Evolutionary conservation across 2,113 vertebrate genomes (phyloP).

Genomic region (Pelecanoides urinatrix): DNA sequence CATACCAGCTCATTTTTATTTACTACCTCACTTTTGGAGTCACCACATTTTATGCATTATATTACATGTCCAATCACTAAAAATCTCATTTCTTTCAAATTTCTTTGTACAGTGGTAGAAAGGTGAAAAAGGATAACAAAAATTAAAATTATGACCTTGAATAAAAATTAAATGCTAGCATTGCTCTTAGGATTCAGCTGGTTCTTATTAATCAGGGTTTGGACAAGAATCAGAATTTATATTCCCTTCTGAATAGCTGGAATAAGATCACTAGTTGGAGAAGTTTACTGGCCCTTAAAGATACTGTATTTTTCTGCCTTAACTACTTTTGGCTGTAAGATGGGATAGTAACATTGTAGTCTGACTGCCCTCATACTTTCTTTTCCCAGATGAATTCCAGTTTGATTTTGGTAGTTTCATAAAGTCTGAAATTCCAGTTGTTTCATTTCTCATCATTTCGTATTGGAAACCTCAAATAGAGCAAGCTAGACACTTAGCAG

Average conservation of each 20-base stretch:
- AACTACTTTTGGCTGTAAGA: conserved; percentile 42
- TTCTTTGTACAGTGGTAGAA: neutral
- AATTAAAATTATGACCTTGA: neutral
- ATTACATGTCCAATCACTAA: rapidly evolving
- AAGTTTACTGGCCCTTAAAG: conserved; percentile 18
- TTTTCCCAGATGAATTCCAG: conserved; percentile 3
- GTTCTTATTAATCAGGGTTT: conserved; percentile 46
- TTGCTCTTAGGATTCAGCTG: conserved; percentile 11
- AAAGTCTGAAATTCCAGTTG: neutral
- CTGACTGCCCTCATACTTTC: conserved; percentile 1
- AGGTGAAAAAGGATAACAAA: neutral
- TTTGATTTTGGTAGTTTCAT: neutral
- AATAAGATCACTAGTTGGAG: conserved; percentile 52
- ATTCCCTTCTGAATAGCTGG: conserved; percentile 41
- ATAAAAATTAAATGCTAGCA: neutral
- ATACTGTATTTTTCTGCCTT: conserved; percentile 28
- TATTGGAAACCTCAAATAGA: neutral
- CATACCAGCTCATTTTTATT: neutral
- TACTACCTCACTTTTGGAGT: neutral
- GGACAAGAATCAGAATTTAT: neutral
- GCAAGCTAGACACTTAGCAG: neutral
- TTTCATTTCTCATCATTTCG: neutral
- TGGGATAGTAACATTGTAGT: neutral
- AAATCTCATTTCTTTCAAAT: neutral
- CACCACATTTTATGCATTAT: neutral